Conservation (phyloP, 2,888 invertebrate species). For the Archips xylosteana region DNA sequence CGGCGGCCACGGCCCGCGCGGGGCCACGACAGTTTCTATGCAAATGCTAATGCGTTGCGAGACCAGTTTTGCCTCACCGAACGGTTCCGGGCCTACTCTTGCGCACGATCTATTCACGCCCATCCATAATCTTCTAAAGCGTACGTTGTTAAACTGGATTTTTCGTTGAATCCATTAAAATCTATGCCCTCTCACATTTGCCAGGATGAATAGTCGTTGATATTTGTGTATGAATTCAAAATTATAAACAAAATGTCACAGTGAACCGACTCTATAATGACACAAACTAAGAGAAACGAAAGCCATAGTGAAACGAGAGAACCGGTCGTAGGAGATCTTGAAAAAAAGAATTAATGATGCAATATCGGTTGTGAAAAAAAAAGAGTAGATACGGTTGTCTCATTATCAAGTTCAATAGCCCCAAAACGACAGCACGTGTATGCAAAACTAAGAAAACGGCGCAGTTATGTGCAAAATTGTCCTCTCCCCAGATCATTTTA, state of each 20-base stretch:
- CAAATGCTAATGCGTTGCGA: conserved; percentile 81
- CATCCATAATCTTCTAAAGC: conserved; percentile 66
- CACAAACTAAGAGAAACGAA: background rate
- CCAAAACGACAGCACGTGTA: conserved; percentile 80
- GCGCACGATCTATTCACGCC: conserved; percentile 71
- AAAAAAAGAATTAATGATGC: conserved; percentile 76
- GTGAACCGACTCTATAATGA: conserved; percentile 18
- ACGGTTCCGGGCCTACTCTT: conserved; percentile 80
- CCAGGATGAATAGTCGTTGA: conserved; percentile 25
- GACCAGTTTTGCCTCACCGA: conserved; percentile 78
- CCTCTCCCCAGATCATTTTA: conserved; percentile 66
- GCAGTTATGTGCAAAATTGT: conserved; percentile 70
- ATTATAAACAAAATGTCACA: conserved; percentile 24
- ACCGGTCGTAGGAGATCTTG: conserved; percentile 47
- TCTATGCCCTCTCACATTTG: conserved; percentile 18
- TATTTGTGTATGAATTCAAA: conserved; percentile 7
- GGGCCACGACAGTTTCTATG: conserved; percentile 84
- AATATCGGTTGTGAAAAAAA: conserved; percentile 69
- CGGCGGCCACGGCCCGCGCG: conserved; percentile 64
- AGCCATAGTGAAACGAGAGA: conserved; percentile 46
- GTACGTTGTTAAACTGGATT: conserved; percentile 69
- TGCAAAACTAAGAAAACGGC: conserved; percentile 73
- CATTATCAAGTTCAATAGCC: conserved; percentile 86
- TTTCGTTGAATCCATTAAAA: conserved; percentile 56
- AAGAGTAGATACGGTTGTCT: conserved; percentile 75